These are phyloP conservation scores for Dendrocopos noguchii DNA, from an alignment of 2,113 vertebrate genomes.

Conservation along the genomic window DNA sequence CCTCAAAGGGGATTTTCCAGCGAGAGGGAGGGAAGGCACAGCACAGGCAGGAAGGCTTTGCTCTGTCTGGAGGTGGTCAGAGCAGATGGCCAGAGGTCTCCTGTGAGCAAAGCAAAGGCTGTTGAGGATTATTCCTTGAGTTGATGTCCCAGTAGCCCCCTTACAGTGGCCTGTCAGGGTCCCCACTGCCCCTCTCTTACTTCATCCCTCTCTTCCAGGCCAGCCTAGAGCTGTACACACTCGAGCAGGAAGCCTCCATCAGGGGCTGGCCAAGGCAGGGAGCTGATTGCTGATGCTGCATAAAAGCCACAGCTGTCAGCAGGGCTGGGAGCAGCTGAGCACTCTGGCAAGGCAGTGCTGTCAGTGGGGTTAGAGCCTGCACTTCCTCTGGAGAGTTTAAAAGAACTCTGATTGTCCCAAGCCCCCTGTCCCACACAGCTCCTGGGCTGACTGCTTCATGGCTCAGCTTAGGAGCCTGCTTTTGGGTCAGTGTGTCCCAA, in stretches of 20 bases:
- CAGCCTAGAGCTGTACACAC: background rate
- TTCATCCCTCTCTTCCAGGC: background rate
- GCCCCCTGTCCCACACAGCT: background rate
- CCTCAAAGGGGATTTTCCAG: conserved; percentile 32
- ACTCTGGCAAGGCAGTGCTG: background rate
- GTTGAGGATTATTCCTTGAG: background rate
- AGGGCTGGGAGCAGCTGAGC: background rate
- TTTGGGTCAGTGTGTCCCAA: too few relatives aligned
- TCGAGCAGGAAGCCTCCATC: background rate
- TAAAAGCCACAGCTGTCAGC: background rate
- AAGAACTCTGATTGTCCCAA: background rate
- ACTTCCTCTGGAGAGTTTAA: too few relatives aligned
- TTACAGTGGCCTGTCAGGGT: background rate
- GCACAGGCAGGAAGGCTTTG: background rate
- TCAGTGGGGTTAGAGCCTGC: background rate
- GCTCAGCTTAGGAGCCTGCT: background rate
- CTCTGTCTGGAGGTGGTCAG: background rate
- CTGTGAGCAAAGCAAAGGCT: background rate
- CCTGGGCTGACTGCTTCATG: background rate
- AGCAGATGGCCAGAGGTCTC: conserved; percentile 38
- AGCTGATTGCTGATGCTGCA: background rate
- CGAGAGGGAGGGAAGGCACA: conserved; percentile 1
- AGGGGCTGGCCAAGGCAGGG: background rate
- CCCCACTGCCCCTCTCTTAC: background rate
- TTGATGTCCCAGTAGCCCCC: background rate